Evolutionary conservation across 1,140 invertebrate species (phyloP), one percentile per base, ranked within the genome.

Genomic region (Riptortus pedestris): DNA sequence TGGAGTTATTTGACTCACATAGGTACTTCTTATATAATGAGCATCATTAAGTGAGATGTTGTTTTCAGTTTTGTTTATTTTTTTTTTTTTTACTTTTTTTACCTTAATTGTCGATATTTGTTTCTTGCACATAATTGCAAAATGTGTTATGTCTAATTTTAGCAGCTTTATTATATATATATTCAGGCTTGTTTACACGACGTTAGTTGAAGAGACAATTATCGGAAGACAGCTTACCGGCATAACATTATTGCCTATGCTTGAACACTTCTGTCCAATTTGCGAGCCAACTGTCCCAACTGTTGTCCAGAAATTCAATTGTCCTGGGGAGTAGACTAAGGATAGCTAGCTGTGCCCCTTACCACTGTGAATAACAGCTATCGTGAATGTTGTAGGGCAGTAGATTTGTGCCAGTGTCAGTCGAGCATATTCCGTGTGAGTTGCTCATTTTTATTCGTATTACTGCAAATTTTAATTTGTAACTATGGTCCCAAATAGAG

Each of bases 1-100:
- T 62, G 60, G 65, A 47, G 51, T 27, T 65, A 65, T 62, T 63
- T 67, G 52, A 62, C 63, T 58, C 52, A 63, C 18, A 60, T 67
- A 67, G 66, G 63, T 67, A 64, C 48, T n/a, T n/a, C n/a, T 62
- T 28, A 33, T 31, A 14, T 63, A 48, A 55, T 20, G 20, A 27
- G 20, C 51, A 14, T 24, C 20, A 55, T 55, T 24, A 48, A 26
- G n/a, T 48, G n/a, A 31, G 43, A 48, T 9, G 18, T 60, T 28
- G 27, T 62, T 62, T 47, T 33, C 26, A 22, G 2, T 33, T 60
- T 48, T 60, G 3, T 27, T 48, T 29, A 4, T 24, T 38, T 38
- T 38, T 38, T 38, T n/a, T 14, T 38, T 38, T 7, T 38, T n/a
- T 60, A 22, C 16, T 33, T 60, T 27, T 62, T 47, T 48, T 29